Evolutionary conservation across 2,113 vertebrate species (phyloP).

Genomic region (Chrysemys picta): DNA sequence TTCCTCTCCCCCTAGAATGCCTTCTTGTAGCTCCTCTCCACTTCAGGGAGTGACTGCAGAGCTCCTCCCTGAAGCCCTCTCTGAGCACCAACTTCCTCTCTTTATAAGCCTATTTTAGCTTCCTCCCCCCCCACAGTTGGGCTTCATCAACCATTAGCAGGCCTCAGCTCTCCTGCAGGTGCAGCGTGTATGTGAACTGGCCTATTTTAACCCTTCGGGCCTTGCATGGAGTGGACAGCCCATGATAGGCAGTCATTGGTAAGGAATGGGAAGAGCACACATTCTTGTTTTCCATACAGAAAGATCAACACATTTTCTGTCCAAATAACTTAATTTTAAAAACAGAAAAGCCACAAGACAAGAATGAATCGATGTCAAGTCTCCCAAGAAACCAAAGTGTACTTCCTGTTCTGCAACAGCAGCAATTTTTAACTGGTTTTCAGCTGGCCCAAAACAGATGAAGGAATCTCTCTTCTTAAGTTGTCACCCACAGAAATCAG

Average conservation of each 20-base stretch:
- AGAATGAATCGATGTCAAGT: not conserved
- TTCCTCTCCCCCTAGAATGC: too few relatives aligned
- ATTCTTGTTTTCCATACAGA: not conserved
- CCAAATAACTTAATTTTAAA: not conserved
- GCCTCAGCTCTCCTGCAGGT: not conserved
- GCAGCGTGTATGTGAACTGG: too few relatives aligned
- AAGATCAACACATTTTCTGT: fast-evolving
- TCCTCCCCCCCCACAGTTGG: too few relatives aligned
- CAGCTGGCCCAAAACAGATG: not conserved
- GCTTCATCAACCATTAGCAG: too few relatives aligned
- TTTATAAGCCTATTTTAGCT: too few relatives aligned
- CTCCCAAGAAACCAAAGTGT: not conserved
- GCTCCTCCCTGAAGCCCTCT: too few relatives aligned
- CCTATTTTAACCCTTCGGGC: too few relatives aligned
- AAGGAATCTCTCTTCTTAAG: too few relatives aligned
- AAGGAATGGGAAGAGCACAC: not conserved
- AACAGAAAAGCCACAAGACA: fast-evolving
- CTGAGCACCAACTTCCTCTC: too few relatives aligned
- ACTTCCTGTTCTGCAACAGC: not conserved
- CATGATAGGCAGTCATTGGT: not conserved
- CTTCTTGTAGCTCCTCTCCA: too few relatives aligned
- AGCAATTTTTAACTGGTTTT: not conserved
- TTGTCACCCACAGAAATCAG: not conserved
- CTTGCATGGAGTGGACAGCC: too few relatives aligned
- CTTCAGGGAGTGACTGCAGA: too few relatives aligned